A percentile compares a stretch with the other conserved stretches of the same genome.
phyloP scores from a whole-genome alignment of 2,888 invertebrate genomes.

The Xanthorhoe spadicearia region DNA sequence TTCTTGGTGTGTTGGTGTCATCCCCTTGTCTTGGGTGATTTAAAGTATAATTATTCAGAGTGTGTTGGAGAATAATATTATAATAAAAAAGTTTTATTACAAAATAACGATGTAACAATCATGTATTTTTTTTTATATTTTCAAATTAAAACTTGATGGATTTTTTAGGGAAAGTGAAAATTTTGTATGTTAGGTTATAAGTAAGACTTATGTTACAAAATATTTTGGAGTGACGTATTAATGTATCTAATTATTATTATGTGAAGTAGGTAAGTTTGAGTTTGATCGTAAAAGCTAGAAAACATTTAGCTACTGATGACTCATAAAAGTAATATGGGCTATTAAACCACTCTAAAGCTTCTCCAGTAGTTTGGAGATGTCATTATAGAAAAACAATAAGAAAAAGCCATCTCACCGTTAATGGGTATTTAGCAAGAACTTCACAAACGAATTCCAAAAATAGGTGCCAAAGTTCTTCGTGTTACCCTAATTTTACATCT shows the following conservation, averaged over 20 bases:
- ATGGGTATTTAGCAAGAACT: conserved; percentile 66
- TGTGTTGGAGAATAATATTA: neutral
- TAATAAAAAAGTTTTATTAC: conserved; percentile 5
- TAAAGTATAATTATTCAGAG: conserved; percentile 40
- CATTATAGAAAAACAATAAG: conserved; percentile 49
- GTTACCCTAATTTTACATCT: conserved; percentile 3
- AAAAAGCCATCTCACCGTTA: conserved; percentile 68
- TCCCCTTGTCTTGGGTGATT: conserved; percentile 63
- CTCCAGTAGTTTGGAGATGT: conserved; percentile 16
- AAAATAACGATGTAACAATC: neutral
- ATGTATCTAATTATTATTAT: no score
- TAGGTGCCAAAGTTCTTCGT: conserved; percentile 4
- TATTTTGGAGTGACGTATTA: no score
- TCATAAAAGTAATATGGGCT: neutral
- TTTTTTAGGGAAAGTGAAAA: no score
- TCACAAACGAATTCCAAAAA: conserved; percentile 51
- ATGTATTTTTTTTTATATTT: neutral
- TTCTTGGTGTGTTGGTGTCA: conserved; percentile 51
- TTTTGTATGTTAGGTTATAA: no score
- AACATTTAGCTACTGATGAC: neutral
- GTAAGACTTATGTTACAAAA: no score
- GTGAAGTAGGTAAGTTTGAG: no score
- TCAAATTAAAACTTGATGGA: no score
- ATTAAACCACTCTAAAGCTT: conserved; percentile 9
- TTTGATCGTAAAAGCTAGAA: no score